Evolutionary conservation across 2,888 invertebrate genomes (phyloP).

Genomic region (Papilio demoleus): DNA sequence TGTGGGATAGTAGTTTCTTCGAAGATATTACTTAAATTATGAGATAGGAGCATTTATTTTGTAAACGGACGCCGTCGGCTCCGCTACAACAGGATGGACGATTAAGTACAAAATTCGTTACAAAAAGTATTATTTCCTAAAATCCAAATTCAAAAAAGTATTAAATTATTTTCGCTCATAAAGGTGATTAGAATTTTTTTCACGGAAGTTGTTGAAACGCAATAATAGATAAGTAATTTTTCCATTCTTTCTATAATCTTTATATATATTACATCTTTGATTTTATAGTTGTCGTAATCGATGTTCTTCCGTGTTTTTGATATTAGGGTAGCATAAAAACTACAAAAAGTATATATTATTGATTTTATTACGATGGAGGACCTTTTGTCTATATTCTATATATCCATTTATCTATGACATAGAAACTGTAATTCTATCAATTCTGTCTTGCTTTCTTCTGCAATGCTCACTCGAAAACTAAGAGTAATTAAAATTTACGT

Average conservation of each 20-base stretch:
- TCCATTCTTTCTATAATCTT: constrained; percentile 21
- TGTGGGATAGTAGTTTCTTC: constrained; percentile 82
- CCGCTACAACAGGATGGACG: constrained; percentile 66
- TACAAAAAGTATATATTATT: constrained; percentile 21
- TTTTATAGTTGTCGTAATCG: constrained; percentile 62
- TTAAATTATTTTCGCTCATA: constrained; percentile 69
- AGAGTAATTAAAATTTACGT: constrained; percentile 9
- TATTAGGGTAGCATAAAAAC: constrained; percentile 41
- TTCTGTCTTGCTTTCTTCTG: constrained; percentile 15
- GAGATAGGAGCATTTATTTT: constrained; percentile 80
- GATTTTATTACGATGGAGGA: constrained; percentile 11
- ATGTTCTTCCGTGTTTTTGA: constrained; percentile 72
- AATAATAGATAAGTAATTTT: constrained; percentile 47
- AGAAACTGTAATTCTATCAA: background rate
- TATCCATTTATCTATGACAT: constrained; percentile 4
- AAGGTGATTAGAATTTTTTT: constrained; percentile 65
- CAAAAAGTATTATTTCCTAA: constrained; percentile 80
- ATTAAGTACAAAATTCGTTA: constrained; percentile 79
- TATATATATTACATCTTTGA: constrained; percentile 28
- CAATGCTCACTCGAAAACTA: constrained; percentile 15
- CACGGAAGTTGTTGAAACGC: constrained; percentile 59
- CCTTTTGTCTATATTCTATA: constrained; percentile 32
- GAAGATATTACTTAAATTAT: constrained; percentile 82
- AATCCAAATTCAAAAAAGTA: constrained; percentile 78
- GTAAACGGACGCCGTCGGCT: constrained; percentile 60